Conservation (phyloP, 2,113 vertebrate species). For the Poicephalus meyeri region DNA sequence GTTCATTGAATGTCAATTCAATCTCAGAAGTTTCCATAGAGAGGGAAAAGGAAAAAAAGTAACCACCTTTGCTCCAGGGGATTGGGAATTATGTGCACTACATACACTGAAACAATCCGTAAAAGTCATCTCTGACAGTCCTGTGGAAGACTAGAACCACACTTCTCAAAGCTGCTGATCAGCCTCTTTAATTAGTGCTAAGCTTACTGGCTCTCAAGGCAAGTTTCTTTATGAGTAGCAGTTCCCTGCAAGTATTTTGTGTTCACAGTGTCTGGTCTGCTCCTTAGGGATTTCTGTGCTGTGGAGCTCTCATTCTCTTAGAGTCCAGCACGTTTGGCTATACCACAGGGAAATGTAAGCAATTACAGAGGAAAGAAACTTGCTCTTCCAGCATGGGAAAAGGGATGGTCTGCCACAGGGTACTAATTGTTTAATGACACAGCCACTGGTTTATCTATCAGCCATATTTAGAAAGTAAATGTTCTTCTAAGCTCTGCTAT, state of each 20-base stretch:
- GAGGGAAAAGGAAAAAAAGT: neutral
- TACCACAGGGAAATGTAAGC: neutral
- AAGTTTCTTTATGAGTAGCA: neutral
- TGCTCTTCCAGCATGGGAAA: neutral
- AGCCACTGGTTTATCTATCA: neutral
- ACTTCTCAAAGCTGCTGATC: neutral
- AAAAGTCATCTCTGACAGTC: neutral
- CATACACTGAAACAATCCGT: neutral
- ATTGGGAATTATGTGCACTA: neutral
- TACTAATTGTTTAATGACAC: neutral
- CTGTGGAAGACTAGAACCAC: neutral
- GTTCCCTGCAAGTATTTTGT: neutral
- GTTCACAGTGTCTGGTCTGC: neutral
- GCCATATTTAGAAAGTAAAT: slow-evolving; percentile 37
- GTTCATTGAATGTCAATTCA: neutral
- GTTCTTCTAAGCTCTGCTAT: slow-evolving; percentile 57
- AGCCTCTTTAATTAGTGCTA: neutral
- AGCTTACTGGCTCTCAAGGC: neutral
- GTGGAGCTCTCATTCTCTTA: neutral
- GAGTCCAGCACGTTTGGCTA: neutral
- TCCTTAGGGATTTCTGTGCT: neutral
- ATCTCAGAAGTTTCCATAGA: neutral
- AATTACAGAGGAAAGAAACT: neutral
- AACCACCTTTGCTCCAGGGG: neutral
- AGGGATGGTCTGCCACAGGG: neutral